phyloP scores from a whole-genome alignment of 2,113 vertebrate species.

The Charadrius vociferus region DNA sequence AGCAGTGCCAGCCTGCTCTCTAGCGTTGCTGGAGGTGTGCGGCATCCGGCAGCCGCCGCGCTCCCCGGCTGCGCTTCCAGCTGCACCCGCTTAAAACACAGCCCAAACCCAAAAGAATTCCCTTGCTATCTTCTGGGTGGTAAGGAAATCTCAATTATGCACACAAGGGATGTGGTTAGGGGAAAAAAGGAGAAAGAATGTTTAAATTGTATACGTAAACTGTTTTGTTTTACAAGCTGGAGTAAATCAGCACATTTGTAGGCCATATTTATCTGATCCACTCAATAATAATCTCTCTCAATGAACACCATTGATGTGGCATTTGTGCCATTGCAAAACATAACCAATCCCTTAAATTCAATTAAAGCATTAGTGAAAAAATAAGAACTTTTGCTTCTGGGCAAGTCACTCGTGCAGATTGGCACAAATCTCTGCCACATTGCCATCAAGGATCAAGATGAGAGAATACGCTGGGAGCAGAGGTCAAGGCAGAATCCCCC shows the following conservation, averaged over 20 bases:
- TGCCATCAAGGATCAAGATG: not conserved
- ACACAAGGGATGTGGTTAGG: slow-evolving; percentile 82
- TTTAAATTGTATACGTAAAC: slow-evolving; percentile 82
- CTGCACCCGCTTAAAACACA: slow-evolving; percentile 72
- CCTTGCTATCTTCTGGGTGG: slow-evolving; percentile 72
- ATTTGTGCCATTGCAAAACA: slow-evolving; percentile 61
- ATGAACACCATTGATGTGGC: slow-evolving; percentile 71
- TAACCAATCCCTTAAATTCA: slow-evolving; percentile 67
- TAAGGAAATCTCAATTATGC: slow-evolving; percentile 78
- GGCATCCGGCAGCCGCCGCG: slow-evolving; percentile 30
- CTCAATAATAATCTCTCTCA: slow-evolving; percentile 60
- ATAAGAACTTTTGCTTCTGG: slow-evolving; percentile 66
- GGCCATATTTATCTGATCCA: slow-evolving; percentile 76
- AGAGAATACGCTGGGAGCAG: not conserved
- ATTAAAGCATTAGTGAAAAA: slow-evolving; percentile 60
- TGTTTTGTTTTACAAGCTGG: slow-evolving; percentile 80
- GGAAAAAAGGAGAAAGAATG: slow-evolving; percentile 72
- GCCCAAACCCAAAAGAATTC: slow-evolving; percentile 70
- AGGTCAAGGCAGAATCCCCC: not conserved
- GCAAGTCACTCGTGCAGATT: slow-evolving; percentile 23
- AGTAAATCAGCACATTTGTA: slow-evolving; percentile 78
- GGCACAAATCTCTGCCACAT: slow-evolving; percentile 28
- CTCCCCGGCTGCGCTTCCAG: slow-evolving; percentile 49
- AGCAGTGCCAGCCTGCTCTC: slow-evolving; percentile 77
- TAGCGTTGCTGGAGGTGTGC: slow-evolving; percentile 64